phyloP scores from a whole-genome alignment of 2,113 vertebrate species.

The Takifugu bimaculatus region DNA sequence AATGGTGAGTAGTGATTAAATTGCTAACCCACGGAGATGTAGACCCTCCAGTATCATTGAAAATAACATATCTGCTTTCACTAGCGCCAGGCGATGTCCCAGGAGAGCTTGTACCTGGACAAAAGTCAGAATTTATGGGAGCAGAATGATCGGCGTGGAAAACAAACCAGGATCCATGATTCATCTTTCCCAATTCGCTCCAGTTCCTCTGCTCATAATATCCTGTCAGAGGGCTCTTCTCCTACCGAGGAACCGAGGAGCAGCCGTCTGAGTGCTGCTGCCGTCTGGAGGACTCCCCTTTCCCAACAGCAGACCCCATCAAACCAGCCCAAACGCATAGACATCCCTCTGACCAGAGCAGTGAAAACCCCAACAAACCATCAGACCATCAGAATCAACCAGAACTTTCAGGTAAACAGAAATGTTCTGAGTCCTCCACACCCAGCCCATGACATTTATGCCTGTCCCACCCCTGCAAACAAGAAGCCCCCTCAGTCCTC shows the following conservation, averaged over 20 bases:
- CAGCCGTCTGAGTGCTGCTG: conserved; percentile 75
- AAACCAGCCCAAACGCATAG: conserved; percentile 82
- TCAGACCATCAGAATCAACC: conserved; percentile 11
- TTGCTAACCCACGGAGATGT: no score
- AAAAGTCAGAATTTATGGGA: conserved; percentile 59
- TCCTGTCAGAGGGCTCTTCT: conserved; percentile 72
- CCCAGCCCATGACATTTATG: conserved; percentile 1
- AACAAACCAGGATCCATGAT: conserved; percentile 64
- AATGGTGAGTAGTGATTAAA: conserved; percentile 42
- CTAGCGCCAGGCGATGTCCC: conserved; percentile 83
- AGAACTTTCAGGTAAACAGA: conserved; percentile 2
- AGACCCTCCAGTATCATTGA: conserved; percentile 15
- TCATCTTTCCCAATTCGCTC: conserved; percentile 78
- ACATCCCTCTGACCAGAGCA: conserved; percentile 78
- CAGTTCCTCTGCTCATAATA: conserved; percentile 79
- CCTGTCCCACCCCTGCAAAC: conserved; percentile 42
- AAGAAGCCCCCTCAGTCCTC: conserved; percentile 51
- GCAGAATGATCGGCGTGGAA: conserved; percentile 36
- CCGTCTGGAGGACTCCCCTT: conserved; percentile 84
- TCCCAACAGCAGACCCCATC: conserved; percentile 63
- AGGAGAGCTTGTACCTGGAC: conserved; percentile 81
- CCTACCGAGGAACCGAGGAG: conserved; percentile 65
- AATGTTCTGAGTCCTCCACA: conserved; percentile 8
- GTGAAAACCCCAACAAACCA: conserved; percentile 61
- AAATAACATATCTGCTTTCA: neutral